Evolutionary conservation across 2,888 invertebrate genomes (phyloP), one percentile per base, ranked within the genome.

Genomic region (Tinea trinotella): DNA sequence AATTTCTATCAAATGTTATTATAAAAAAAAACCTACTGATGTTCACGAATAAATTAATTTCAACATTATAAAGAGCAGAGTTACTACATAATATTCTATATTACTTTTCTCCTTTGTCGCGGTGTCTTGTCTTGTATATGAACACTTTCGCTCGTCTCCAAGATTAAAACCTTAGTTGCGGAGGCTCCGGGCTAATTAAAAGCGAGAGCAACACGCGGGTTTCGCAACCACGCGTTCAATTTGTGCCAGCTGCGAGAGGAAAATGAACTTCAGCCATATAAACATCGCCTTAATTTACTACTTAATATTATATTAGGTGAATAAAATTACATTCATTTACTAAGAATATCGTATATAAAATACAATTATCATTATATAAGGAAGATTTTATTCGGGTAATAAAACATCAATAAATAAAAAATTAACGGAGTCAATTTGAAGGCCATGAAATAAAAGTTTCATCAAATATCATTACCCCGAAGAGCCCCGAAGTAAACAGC

Each of bases 171-270:
- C 54, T 57, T 52, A 54, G 59, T 54, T 20, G 53, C 36, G 53
- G 40, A 20, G 40, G 22, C 40, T 53, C 12, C 44, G 60, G 65
- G 68, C 70, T 78, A 78, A 79, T 78, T 77, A 77, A 72, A 72
- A 72, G 20, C 19, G 13, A 19, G 22, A 15, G 48, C 50, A 22
- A 24, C 53, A 53, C 53, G 53, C 44, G 53, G 20, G 40, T 15
- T 7, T 24, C 4, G 50, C 12, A 50, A 50, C 46, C 46, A 46
- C 46, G 46, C 46, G 46, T 46, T 46, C 46, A 46, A 46, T 46
- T 46, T 46, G 46, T 46, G 46, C 46, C 46, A 46, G 46, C 46
- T 46, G 46, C 10, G 46, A 19, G 46, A 46, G n/a, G 40, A 46
- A 46, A 46, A 46, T 46, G 17, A 46, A 46, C 18, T 46, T 19